Percentiles rank a stretch among this genome's conserved stretches.
Conservation (phyloP, 2,113 vertebrate genomes). For the Nycticryphes semicollaris region DNA sequence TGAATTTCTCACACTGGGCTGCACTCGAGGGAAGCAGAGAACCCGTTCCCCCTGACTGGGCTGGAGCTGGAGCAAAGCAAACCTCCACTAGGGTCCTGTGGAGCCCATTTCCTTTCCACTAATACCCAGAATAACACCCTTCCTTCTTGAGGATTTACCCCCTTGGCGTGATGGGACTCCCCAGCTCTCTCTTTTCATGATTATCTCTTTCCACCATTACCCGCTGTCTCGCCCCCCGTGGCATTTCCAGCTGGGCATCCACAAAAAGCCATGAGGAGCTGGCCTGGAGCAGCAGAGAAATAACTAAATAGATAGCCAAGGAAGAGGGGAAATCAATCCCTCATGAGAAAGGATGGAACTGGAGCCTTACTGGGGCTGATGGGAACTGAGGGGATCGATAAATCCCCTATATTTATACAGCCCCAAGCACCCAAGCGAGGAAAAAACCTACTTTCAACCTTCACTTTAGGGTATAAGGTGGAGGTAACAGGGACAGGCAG, state of each 20-base stretch:
- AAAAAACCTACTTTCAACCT: background rate
- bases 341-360: background rate
- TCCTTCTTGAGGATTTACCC: rapidly evolving
- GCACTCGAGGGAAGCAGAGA: background rate
- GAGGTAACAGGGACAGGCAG: background rate
- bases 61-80: background rate
- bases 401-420: background rate
- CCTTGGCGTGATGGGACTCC: background rate
- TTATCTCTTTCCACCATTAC: background rate
- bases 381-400: background rate
- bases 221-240: rapidly evolving
- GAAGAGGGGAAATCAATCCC: background rate
- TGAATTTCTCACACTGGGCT: rapidly evolving
- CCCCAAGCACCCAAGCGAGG: background rate
- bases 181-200: rapidly evolving
- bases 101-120: background rate
- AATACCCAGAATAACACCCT: rapidly evolving
- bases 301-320: rapidly evolving
- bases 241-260: background rate
- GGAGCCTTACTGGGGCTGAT: background rate
- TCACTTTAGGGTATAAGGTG: background rate
- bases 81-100: background rate
- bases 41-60: rapidly evolving
- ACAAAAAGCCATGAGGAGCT: background rate
- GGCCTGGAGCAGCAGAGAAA: background rate